Evolutionary conservation across 2,113 vertebrate genomes (phyloP), one percentile per base, ranked within the genome.

Genomic region (Cephalopterus ornatus): DNA sequence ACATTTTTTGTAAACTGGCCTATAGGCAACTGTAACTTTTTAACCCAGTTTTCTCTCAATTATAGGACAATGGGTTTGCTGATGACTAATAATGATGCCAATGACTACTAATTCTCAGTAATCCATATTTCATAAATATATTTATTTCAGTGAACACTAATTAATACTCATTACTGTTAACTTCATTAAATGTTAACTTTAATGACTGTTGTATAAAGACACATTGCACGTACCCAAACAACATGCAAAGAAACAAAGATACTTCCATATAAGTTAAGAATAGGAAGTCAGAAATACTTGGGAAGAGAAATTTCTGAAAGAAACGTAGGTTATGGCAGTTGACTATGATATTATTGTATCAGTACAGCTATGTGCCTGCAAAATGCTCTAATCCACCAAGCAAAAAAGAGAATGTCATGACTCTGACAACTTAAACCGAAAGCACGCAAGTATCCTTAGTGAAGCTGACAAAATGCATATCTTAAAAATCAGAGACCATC

Each of bases 341-440:
- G 68, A 66, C 37, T 52, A 16, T 4, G 39, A 62, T 20, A 30
- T 20, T 73, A 61, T 13, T 2, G 0, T n/a, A 56, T 32, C 27
- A 35, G n/a, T 28, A 33, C n/a, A 76, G 56, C 55, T 53, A 53
- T 9, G 33, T 1, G 65, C 28, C 56, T 52, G 72, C 59, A 90
- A 83, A 90, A 71, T 6, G 52, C 52, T 68, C 75, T 85, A 23
- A 75, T 35, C 23, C 33, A 42, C 24, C 15, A 35, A 47, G 67
- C 46, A 74, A 44, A 86, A 56, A 63, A 52, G 24, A 66, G 41
- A 82, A 73, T 59, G 33, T 13, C 63, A 56, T 2, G 30, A 89
- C 84, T 65, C 79, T 91, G 71, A 61, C 92, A 94, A 82, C 75
- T 85, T 61, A 14, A 85, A 86, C 52, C 37, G 50, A 94, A 95